These are phyloP conservation scores for Dallia pectoralis DNA, from an alignment of 2,797 vertebrate species.

Conservation along the genomic window DNA sequence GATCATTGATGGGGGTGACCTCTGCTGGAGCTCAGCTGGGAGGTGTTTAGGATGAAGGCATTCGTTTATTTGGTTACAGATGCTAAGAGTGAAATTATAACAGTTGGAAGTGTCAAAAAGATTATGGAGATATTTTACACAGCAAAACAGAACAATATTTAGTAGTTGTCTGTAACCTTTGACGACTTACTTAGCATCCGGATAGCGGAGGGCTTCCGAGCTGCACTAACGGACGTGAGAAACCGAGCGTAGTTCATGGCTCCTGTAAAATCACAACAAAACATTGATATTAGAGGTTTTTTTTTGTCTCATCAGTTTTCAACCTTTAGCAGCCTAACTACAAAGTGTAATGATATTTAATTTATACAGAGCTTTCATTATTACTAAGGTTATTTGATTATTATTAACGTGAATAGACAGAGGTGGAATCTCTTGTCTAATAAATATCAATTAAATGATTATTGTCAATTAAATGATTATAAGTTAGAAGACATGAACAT, in stretches of 20 bases:
- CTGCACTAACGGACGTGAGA: slow-evolving; percentile 84
- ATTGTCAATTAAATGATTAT: neutral
- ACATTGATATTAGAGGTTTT: no score
- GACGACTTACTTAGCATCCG: slow-evolving; percentile 83
- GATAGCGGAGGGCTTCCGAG: slow-evolving; percentile 83
- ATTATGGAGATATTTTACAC: neutral
- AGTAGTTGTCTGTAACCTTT: neutral
- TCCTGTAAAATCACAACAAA: slow-evolving; percentile 35
- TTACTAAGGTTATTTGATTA: no score
- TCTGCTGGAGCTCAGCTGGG: slow-evolving; percentile 82
- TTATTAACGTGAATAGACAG: neutral
- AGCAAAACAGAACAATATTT: neutral
- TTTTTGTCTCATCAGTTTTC: no score
- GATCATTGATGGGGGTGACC: slow-evolving; percentile 82
- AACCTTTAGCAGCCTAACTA: no score
- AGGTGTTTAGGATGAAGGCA: neutral
- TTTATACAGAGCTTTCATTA: no score
- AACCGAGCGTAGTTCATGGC: slow-evolving; percentile 92
- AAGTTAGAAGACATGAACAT: slow-evolving; percentile 1
- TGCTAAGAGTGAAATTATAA: neutral
- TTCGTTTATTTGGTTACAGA: neutral
- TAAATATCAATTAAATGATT: neutral
- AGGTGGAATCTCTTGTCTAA: neutral
- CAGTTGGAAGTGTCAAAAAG: neutral
- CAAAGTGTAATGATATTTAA: no score